Percentiles rank a stretch among this genome's conserved stretches.
These are phyloP conservation scores for Brenthis hecate DNA, from an alignment of 2,888 invertebrate genomes.

Conservation along the genomic window DNA sequence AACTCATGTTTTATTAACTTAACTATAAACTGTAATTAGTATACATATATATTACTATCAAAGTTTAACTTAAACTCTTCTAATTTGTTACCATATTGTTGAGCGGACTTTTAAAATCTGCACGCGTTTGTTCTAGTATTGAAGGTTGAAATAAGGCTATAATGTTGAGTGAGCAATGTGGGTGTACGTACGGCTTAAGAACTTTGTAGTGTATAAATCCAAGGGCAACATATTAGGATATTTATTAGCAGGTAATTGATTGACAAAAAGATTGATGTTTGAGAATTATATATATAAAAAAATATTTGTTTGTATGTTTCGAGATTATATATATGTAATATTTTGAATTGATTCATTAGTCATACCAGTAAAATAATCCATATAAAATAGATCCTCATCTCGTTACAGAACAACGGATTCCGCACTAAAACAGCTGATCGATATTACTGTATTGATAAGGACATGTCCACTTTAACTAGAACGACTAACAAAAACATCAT, in stretches of 20 bases:
- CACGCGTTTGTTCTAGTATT: slow-evolving; percentile 37
- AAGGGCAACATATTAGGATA: slow-evolving; percentile 28
- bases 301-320: background rate
- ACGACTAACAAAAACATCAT: slow-evolving; percentile 67
- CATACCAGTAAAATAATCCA: slow-evolving; percentile 75
- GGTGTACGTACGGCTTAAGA: slow-evolving; percentile 39
- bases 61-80: slow-evolving; percentile 4
- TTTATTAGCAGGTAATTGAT: background rate
- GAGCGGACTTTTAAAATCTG: slow-evolving; percentile 35
- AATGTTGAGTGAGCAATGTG: slow-evolving; percentile 41
- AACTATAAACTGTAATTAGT: background rate
- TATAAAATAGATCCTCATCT: slow-evolving; percentile 69
- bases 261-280: background rate
- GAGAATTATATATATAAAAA: no score
- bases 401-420: slow-evolving; percentile 57
- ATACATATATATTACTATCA: background rate
- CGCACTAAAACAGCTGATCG: slow-evolving; percentile 57
- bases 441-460: slow-evolving; percentile 76
- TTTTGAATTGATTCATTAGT: slow-evolving; percentile 1
- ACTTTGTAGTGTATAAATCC: slow-evolving; percentile 30
- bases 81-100: slow-evolving; percentile 33
- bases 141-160: slow-evolving; percentile 44
- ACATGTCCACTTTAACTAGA: slow-evolving; percentile 73
- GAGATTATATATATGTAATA: no score
- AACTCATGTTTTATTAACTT: background rate